Percentiles rank a stretch among this genome's conserved stretches.
phyloP scores from a whole-genome alignment of 2,888 invertebrate species.

The Unio delphinus region DNA sequence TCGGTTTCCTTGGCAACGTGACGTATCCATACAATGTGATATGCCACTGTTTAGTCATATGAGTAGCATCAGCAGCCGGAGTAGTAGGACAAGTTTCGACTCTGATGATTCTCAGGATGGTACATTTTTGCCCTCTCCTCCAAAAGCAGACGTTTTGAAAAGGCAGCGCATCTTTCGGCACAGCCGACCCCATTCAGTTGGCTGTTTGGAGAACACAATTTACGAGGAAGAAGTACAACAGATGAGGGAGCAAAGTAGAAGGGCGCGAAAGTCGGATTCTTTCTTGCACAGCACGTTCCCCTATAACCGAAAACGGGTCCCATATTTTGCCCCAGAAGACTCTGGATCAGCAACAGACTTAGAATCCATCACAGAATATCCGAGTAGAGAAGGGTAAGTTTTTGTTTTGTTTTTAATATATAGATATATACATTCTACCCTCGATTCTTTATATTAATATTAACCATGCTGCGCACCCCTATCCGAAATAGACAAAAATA shows the following conservation, averaged over 20 bases:
- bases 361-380: conserved; percentile 53
- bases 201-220: conserved; percentile 26
- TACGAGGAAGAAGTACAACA: conserved; percentile 38
- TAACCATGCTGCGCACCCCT: too few relatives aligned
- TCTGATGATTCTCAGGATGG: conserved; percentile 8
- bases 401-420: neutral
- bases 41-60: conserved; percentile 16
- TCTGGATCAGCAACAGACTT: conserved; percentile 47
- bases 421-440: neutral
- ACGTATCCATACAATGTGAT: conserved; percentile 60
- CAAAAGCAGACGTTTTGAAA: conserved; percentile 6
- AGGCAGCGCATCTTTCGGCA: conserved; percentile 15
- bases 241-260: conserved; percentile 26
- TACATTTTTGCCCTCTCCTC: conserved; percentile 2
- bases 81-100: conserved; percentile 9
- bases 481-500: too few relatives aligned
- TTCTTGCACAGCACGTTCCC: conserved; percentile 5
- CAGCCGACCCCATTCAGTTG: conserved; percentile 36
- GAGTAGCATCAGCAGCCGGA: conserved; percentile 14
- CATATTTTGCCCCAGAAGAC: conserved; percentile 41
- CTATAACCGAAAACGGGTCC: conserved; percentile 25
- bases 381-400: conserved; percentile 32
- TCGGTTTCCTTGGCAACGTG: conserved; percentile 64
- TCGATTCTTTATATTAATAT: neutral
- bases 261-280: conserved; percentile 36